phyloP scores from a whole-genome alignment of 37 sponge, comb jelly and placozoan species.

The Hexactinellida sp. region DNA sequence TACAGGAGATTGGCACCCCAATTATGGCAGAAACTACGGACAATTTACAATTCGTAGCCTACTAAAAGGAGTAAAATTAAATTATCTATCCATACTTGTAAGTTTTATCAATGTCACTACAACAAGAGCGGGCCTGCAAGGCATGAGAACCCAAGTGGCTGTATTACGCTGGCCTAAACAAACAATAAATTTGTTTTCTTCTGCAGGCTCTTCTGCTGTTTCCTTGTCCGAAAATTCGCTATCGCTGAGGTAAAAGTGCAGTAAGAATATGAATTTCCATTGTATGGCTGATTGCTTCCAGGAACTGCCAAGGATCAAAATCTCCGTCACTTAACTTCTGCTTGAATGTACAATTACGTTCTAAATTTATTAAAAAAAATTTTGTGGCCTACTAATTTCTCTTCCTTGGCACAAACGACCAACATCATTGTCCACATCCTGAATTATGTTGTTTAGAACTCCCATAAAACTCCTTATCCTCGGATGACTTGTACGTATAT shows the following conservation, averaged over 20 bases:
- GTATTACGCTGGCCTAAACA: not conserved
- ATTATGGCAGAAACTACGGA: too few species aligned
- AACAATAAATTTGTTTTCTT: not conserved
- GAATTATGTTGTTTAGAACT: not conserved
- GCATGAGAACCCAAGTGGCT: not conserved
- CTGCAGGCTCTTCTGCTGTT: not conserved
- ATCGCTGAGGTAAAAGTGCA: not conserved
- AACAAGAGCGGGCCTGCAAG: not conserved
- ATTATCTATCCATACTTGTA: too few species aligned
- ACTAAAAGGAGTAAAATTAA: too few species aligned
- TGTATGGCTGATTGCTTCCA: not conserved
- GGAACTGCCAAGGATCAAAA: not conserved
- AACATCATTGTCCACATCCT: too few species aligned
- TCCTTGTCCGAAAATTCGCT: not conserved
- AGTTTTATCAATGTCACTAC: too few species aligned
- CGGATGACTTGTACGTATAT: too few species aligned
- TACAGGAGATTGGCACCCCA: too few species aligned
- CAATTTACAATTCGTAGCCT: too few species aligned
- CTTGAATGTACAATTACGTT: not conserved
- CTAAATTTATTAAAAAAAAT: not conserved
- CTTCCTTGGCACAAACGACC: not conserved
- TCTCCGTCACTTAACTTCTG: not conserved
- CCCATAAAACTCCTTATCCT: not conserved
- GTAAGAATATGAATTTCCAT: too few species aligned
- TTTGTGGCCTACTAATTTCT: not conserved